Evolutionary conservation across 2,113 vertebrate genomes (phyloP).

Genomic region (Cyphomyrus discorhynchus): DNA sequence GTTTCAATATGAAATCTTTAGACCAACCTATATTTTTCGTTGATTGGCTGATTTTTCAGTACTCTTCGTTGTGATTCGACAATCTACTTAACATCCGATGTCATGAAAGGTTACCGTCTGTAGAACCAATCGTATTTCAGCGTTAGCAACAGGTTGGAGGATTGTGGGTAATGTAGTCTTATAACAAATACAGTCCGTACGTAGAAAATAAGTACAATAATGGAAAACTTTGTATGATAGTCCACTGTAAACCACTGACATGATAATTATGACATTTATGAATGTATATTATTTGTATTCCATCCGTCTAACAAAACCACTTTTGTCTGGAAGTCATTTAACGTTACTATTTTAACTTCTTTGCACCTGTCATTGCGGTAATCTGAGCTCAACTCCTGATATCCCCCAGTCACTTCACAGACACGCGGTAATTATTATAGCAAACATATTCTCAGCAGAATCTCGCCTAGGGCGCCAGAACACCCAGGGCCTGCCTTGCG

Average conservation of each 20-base stretch:
- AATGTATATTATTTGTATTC: background rate
- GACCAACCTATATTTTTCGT: background rate
- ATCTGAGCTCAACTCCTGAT: background rate
- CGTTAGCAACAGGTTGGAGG: background rate
- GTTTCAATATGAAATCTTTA: slow-evolving; percentile 12
- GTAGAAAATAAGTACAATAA: background rate
- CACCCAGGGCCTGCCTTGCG: background rate
- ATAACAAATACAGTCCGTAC: background rate
- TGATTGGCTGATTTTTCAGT: slow-evolving; percentile 2
- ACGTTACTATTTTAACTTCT: slow-evolving; percentile 11
- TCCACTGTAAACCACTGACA: background rate
- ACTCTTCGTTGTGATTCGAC: background rate
- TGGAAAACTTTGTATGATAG: background rate
- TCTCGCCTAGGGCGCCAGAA: background rate
- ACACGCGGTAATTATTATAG: background rate
- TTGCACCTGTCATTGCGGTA: slow-evolving; percentile 13
- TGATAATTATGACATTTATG: background rate
- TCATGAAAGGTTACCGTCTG: background rate
- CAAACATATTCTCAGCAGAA: background rate
- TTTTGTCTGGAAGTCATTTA: background rate
- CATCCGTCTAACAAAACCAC: background rate
- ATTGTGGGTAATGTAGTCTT: slow-evolving; percentile 15
- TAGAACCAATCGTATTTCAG: background rate
- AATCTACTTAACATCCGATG: background rate
- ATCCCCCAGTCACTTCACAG: background rate